Percentiles rank a stretch among this genome's conserved stretches.
Evolutionary conservation across 1,140 invertebrate species (phyloP).

Genomic region (Idris sp.): DNA sequence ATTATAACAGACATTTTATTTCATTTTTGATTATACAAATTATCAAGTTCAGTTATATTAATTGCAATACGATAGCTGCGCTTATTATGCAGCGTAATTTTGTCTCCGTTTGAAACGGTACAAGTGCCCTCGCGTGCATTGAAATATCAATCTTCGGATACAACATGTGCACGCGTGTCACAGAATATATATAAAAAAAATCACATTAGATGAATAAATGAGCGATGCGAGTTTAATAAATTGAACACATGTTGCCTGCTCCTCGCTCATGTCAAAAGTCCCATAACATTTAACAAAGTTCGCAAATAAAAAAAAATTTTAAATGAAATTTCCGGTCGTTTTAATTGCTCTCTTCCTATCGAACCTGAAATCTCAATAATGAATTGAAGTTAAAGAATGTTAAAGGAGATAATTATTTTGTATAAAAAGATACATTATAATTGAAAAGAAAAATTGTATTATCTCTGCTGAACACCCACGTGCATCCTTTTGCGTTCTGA

Average conservation of each 20-base stretch:
- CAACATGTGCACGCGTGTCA: constrained; percentile 6
- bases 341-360: neutral
- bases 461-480: too few species aligned
- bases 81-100: constrained; percentile 22
- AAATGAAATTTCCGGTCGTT: neutral
- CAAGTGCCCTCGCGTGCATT: constrained; percentile 21
- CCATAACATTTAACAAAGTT: constrained; percentile 9
- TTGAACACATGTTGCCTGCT: constrained; percentile 10
- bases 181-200: constrained; percentile 6
- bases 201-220: constrained; percentile 29
- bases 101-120: constrained; percentile 2
- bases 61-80: constrained; percentile 33
- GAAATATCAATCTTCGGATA: constrained; percentile 29
- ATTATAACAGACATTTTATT: too few species aligned
- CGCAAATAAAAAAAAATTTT: too few species aligned
- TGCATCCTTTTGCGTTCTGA: too few species aligned
- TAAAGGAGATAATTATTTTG: too few species aligned
- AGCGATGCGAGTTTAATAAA: constrained; percentile 14
- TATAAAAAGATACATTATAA: too few species aligned
- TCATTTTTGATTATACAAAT: too few species aligned
- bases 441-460: too few species aligned
- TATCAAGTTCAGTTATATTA: constrained; percentile 43
- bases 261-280: constrained; percentile 7
- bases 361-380: constrained; percentile 1
- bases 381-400: too few species aligned